Base-by-base conservation (phyloP, 1,140 invertebrate species). In the Drosophila jambulina region DNA sequence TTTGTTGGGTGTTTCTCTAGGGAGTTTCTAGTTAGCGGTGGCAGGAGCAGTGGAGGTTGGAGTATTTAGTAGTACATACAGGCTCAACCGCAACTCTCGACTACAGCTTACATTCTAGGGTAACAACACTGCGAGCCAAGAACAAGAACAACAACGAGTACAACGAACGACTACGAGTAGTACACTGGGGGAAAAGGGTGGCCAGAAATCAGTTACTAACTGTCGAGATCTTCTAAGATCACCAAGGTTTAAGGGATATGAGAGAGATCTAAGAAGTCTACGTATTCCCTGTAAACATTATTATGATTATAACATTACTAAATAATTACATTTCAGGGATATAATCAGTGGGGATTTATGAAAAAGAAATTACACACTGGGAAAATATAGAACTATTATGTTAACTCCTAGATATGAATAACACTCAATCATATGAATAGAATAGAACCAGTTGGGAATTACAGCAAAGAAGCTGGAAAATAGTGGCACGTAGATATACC, bases 111-210 rank as follows among this genome's bases (percentile, higher is more conserved):
- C 53, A 45, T 43, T 38, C 34, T 78, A 77, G 40, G 46, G 57
- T 53, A 85, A 71, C 62, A 80, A 76, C 72, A 81, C 29, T 63
- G 57, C 46, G 57, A 63, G 54, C 61, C 61, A 70, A 56, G 34
- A 56, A 79, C 71, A 80, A 58, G 58, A 62, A 83, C 59, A 70
- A 86, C 70, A 77, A 79, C 54, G 60, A 75, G 46, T 59, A 79
- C 70, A 75, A 80, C 57, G 80, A 75, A 85, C 61, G 77, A 70
- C 60, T 75, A 85, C 63, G 36, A 65, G 58, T 48, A 42, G 68
- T 71, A 72, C 56, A 77, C 62, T 46, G 72, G 62, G 72, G 72
- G 29, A 49, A 67, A 67, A 51, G 23, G 17, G 40, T 32, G 65
- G 8, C 8, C 13, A 13, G 0, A 36, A 62, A 21, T 46, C 29